Evolutionary conservation across 1,140 invertebrate species (phyloP), one percentile per base, ranked within the genome.

Genomic region (Neodiprion fabricii): DNA sequence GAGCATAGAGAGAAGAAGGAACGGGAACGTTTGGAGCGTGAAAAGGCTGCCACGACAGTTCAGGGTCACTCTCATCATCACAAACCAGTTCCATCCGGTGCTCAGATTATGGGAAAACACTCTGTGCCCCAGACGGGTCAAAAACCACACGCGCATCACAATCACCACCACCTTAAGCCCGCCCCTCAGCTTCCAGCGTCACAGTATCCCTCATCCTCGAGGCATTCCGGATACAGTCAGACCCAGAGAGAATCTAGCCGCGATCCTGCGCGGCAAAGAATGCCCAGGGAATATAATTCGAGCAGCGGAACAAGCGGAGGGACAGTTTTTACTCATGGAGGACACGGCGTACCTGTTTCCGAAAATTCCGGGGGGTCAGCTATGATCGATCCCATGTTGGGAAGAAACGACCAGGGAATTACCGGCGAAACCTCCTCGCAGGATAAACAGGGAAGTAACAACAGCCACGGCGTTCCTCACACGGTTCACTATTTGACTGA

Each of bases 1-100:
- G 90, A 91, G 23, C 91, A 91, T 74, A 86, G 89, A 3, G 91
- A 91, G 68, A 90, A 90, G 75, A 90, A 90, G 65, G 90, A 89
- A 71, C 80, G 83, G 65, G 89, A 88, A 75, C 85, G 87, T 65
- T 77, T 88, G 7, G 86, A 88, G 67, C 79, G 85, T 14, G 75
- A 78, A 14, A 79, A 82, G 77, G 23, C 78, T 14, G 71, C 71
- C 10, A 7, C 4, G 21, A 3, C 73, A 1, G 1, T 82, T 83
- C 9, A 85, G 83, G 48, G 74, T 73, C 0, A 86, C 72, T 83
- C 81, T 12, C 83, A 83, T 50, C 84, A 84, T 67, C 79, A 80
- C 17, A 83, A 84, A 12, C 86, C 84, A 70, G 76, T 74, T 53
- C 71, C 75, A 50, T 78, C 83, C 9, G 74, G 72, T 40, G 67